A percentile compares a stretch with the other conserved stretches of the same genome.
phyloP scores from a whole-genome alignment of 64 coral and sea anemone species.

The Hydrozoanthus tunicans region DNA sequence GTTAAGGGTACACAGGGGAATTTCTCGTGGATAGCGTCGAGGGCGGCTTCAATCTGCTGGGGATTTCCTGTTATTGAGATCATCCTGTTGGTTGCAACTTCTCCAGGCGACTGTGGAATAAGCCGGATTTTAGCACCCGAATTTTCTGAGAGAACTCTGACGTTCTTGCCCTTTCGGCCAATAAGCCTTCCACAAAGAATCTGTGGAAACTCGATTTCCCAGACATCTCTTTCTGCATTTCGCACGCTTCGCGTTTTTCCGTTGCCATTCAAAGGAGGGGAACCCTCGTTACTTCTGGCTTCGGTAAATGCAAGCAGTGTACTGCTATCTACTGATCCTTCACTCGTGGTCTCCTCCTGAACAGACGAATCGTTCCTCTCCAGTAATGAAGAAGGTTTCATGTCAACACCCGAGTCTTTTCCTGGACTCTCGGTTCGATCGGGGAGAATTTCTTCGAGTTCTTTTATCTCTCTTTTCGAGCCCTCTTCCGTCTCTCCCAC shows the following conservation, averaged over 20 bases:
- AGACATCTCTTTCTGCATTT: slow-evolving; percentile 74
- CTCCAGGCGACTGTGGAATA: slow-evolving; percentile 90
- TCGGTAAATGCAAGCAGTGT: slow-evolving; percentile 74
- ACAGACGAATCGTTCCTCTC: slow-evolving; percentile 60
- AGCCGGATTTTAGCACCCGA: slow-evolving; percentile 96
- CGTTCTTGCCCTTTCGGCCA: slow-evolving; percentile 96
- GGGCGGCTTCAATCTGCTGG: slow-evolving; percentile 72
- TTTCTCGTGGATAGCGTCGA: slow-evolving; percentile 88
- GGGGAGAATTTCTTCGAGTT: slow-evolving; percentile 17
- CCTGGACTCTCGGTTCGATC: slow-evolving; percentile 31
- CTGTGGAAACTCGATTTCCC: slow-evolving; percentile 98
- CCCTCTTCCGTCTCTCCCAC: background rate
- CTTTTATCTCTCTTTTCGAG: background rate
- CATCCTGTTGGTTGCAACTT: slow-evolving; percentile 88
- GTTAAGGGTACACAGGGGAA: slow-evolving; percentile 87
- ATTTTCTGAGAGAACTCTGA: slow-evolving; percentile 84
- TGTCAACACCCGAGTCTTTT: slow-evolving; percentile 81
- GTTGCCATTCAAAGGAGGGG: slow-evolving; percentile 52
- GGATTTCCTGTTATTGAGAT: slow-evolving; percentile 80
- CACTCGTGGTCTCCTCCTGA: slow-evolving; percentile 76
- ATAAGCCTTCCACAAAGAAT: slow-evolving; percentile 92
- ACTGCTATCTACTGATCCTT: slow-evolving; percentile 76
- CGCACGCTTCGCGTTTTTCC: slow-evolving; percentile 10
- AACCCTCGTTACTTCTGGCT: slow-evolving; percentile 45
- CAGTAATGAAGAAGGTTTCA: slow-evolving; percentile 61